Evolutionary conservation across 2,113 vertebrate species (phyloP).

Genomic region (Nibea albiflora): DNA sequence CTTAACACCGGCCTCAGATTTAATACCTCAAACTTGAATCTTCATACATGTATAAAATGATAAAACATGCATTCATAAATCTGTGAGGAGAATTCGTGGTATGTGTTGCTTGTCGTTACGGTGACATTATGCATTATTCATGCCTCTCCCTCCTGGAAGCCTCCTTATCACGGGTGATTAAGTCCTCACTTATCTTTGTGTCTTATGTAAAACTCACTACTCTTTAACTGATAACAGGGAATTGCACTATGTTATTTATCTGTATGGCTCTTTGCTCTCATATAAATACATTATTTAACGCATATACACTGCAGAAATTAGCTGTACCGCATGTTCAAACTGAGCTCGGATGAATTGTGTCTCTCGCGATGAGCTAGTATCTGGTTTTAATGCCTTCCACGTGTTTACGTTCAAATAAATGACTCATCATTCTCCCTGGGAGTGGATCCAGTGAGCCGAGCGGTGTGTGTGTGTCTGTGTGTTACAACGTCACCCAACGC

Average conservation of each 20-base stretch:
- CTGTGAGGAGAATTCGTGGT: no score
- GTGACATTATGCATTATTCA: no score
- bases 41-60: not conserved
- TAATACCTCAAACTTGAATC: not conserved
- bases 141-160: no score
- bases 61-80: not conserved
- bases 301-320: not conserved
- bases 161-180: no score
- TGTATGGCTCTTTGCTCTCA: not conserved
- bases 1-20: not conserved
- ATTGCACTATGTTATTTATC: not conserved
- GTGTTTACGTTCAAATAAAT: not conserved
- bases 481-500: not conserved
- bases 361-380: not conserved
- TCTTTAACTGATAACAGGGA: not conserved
- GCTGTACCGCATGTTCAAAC: not conserved
- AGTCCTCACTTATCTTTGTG: not conserved
- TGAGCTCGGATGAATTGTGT: not conserved
- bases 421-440: not conserved
- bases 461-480: no score
- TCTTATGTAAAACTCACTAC: not conserved
- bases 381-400: not conserved
- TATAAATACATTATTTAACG: not conserved
- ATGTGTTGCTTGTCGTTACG: no score
- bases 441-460: not conserved